phyloP scores from a whole-genome alignment of 1,140 invertebrate genomes.

The Drosophila parabipectinata region DNA sequence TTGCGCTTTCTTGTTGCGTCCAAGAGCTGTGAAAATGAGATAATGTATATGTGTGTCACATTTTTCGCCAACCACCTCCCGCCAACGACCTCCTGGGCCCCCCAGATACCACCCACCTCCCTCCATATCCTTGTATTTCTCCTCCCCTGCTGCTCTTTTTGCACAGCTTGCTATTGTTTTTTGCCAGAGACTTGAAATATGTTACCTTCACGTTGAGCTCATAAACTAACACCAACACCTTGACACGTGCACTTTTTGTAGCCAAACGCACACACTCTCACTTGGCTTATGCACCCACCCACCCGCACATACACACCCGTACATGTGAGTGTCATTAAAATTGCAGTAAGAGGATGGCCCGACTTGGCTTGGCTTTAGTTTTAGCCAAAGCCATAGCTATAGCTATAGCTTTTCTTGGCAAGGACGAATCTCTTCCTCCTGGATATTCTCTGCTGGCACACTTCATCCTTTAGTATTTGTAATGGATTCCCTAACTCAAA shows the following conservation, averaged over 20 bases:
- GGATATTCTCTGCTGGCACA: slow-evolving; percentile 44
- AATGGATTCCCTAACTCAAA: slow-evolving; percentile 15
- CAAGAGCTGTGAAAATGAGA: slow-evolving; percentile 78
- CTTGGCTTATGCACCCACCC: slow-evolving; percentile 11
- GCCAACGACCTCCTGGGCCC: too few relatives aligned
- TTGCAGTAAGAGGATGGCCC: slow-evolving; percentile 75
- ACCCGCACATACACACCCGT: slow-evolving; percentile 15
- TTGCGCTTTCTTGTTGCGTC: slow-evolving; percentile 72
- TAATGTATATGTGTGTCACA: slow-evolving; percentile 83
- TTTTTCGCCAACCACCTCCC: slow-evolving; percentile 26
- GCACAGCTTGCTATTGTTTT: slow-evolving; percentile 63
- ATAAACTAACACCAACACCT: slow-evolving; percentile 82
- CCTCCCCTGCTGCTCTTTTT: slow-evolving; percentile 20
- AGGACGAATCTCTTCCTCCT: slow-evolving; percentile 58
- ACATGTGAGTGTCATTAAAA: slow-evolving; percentile 76
- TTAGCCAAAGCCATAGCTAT: slow-evolving; percentile 32
- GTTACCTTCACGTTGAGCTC: slow-evolving; percentile 81
- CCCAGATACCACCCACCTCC: not conserved
- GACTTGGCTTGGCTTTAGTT: slow-evolving; percentile 59
- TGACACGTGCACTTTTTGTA: slow-evolving; percentile 79
- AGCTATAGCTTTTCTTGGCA: slow-evolving; percentile 61
- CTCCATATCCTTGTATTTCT: slow-evolving; percentile 1
- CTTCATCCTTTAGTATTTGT: slow-evolving; percentile 18
- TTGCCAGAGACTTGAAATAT: slow-evolving; percentile 76
- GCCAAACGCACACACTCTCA: slow-evolving; percentile 42